phyloP scores from a whole-genome alignment of 2,888 invertebrate genomes.

The Brenthis ino region DNA sequence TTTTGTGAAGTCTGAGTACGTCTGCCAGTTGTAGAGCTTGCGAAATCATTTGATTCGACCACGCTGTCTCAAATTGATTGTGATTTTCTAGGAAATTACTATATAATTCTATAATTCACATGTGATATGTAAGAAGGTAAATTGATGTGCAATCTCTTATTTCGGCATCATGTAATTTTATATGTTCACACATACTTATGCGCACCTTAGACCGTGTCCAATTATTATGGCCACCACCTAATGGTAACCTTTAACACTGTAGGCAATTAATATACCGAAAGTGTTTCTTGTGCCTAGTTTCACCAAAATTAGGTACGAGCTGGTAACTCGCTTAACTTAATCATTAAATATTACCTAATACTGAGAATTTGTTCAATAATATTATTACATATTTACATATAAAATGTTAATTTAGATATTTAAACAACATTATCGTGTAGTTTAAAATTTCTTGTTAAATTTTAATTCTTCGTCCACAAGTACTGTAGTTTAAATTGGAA shows the following conservation, averaged over 20 bases:
- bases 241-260: constrained; percentile 21
- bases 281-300: constrained; percentile 17
- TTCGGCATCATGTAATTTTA: neutral
- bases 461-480: too few relatives aligned
- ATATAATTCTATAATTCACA: constrained; percentile 2
- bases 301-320: constrained; percentile 8
- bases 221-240: constrained; percentile 9
- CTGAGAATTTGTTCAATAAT: too few relatives aligned
- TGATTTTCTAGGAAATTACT: neutral
- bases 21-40: neutral
- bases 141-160: constrained; percentile 5
- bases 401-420: too few relatives aligned
- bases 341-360: too few relatives aligned
- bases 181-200: constrained; percentile 1
- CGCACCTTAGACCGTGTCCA: neutral
- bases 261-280: constrained; percentile 24
- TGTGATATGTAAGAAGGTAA: neutral
- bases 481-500: too few relatives aligned
- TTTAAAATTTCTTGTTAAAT: too few relatives aligned
- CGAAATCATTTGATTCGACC: constrained; percentile 5
- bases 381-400: too few relatives aligned
- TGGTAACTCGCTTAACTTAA: neutral
- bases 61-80: neutral
- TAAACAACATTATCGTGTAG: too few relatives aligned
- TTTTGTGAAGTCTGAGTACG: constrained; percentile 20